These are phyloP conservation scores for Zonitis immaculata DNA, from an alignment of 2,888 invertebrate genomes.

Conservation along the genomic window DNA sequence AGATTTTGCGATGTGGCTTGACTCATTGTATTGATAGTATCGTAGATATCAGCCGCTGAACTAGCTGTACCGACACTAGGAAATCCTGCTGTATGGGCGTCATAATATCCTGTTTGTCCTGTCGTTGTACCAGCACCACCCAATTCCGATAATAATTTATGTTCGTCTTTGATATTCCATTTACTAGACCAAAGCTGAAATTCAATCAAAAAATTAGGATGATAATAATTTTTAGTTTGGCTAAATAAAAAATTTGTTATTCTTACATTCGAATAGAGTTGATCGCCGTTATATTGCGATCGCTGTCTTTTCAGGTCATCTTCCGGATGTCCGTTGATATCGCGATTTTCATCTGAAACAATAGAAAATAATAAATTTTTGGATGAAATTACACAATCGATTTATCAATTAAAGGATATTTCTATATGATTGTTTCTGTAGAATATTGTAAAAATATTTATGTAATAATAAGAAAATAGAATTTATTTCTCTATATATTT, in stretches of 20 bases:
- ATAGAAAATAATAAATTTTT: constrained; percentile 16
- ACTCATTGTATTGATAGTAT: constrained; percentile 68
- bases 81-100: constrained; percentile 52
- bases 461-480: too few relatives aligned
- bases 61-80: constrained; percentile 52
- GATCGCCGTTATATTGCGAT: constrained; percentile 83
- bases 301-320: constrained; percentile 86
- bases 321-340: constrained; percentile 81
- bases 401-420: constrained; percentile 1
- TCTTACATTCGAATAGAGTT: constrained; percentile 85
- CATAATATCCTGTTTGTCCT: constrained; percentile 52
- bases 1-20: constrained; percentile 67
- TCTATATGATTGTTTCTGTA: too few relatives aligned
- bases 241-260: constrained; percentile 32
- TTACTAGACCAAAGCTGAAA: constrained; percentile 80
- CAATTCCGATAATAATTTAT: constrained; percentile 79
- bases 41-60: constrained; percentile 57
- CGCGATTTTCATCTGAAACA: constrained; percentile 76
- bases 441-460: too few relatives aligned
- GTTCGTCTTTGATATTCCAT: constrained; percentile 89
- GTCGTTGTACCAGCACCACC: constrained; percentile 57
- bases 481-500: constrained; percentile 12
- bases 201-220: constrained; percentile 1
- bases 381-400: neutral
- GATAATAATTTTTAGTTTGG: too few relatives aligned